phyloP scores from a whole-genome alignment of 2,888 invertebrate species.

The Pyrochroa serraticornis region DNA sequence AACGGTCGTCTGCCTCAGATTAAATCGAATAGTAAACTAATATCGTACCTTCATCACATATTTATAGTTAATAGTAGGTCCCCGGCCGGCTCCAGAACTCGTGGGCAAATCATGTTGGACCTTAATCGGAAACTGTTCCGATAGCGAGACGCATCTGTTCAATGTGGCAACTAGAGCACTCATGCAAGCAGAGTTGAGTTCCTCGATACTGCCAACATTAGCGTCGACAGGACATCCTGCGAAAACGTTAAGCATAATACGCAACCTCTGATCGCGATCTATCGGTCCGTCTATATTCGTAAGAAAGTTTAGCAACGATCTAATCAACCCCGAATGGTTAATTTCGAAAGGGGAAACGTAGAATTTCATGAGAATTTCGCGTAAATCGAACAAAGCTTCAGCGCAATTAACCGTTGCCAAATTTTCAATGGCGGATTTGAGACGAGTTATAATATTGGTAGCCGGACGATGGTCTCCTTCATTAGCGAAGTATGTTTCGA shows the following conservation, averaged over 20 bases:
- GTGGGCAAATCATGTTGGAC: constrained; percentile 95
- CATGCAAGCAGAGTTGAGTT: constrained; percentile 69
- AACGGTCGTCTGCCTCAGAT: too few relatives aligned
- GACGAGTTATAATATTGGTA: constrained; percentile 79
- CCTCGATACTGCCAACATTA: constrained; percentile 35
- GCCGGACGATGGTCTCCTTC: constrained; percentile 72
- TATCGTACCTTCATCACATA: constrained; percentile 70
- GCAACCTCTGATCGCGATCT: constrained; percentile 75
- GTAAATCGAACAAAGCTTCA: constrained; percentile 77
- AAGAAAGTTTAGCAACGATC: constrained; percentile 85
- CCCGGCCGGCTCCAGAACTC: constrained; percentile 73
- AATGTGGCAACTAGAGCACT: constrained; percentile 88
- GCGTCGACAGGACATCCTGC: constrained; percentile 74
- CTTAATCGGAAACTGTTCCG: constrained; percentile 97
- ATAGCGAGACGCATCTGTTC: constrained; percentile 93
- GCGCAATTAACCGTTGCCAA: constrained; percentile 71
- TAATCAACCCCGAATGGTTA: constrained; percentile 94
- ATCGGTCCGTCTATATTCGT: constrained; percentile 61
- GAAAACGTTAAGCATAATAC: constrained; percentile 91
- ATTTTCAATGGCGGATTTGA: constrained; percentile 79
- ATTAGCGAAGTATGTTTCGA: constrained; percentile 59
- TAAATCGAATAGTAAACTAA: too few relatives aligned
- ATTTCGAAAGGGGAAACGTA: constrained; percentile 99
- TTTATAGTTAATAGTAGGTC: constrained; percentile 88
- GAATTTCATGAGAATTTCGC: constrained; percentile 87